Conservation (phyloP, 2,797 vertebrate species). For the Monodelphis domestica region DNA sequence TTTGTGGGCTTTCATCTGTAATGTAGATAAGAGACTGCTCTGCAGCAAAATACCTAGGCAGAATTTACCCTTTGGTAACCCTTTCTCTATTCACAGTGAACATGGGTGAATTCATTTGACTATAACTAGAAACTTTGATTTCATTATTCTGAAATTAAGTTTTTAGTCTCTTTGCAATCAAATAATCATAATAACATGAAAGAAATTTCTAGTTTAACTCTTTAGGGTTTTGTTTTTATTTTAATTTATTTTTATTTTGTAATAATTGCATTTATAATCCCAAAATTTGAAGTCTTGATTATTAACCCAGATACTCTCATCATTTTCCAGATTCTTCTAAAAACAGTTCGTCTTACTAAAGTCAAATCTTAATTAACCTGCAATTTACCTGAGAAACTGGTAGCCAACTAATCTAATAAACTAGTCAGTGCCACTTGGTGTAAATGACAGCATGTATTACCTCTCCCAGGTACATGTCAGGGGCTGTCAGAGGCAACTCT, state of each 20-base stretch:
- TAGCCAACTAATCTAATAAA: constrained; percentile 10
- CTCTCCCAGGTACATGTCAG: background rate
- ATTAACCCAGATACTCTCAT: background rate
- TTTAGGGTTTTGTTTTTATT: background rate
- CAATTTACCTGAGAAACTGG: background rate
- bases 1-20: no score
- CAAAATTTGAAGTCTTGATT: background rate
- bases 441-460: background rate
- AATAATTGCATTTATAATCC: background rate
- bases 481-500: background rate
- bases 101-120: background rate
- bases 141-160: background rate
- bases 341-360: background rate
- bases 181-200: background rate
- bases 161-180: background rate
- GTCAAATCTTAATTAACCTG: constrained; percentile 21
- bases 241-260: background rate
- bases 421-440: background rate
- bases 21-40: no score
- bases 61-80: background rate
- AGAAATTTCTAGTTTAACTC: background rate
- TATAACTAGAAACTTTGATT: background rate
- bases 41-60: background rate
- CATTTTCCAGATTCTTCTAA: background rate
- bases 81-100: background rate